Conservation (phyloP, 2,797 vertebrate genomes). For the Semotilus atromaculatus region DNA sequence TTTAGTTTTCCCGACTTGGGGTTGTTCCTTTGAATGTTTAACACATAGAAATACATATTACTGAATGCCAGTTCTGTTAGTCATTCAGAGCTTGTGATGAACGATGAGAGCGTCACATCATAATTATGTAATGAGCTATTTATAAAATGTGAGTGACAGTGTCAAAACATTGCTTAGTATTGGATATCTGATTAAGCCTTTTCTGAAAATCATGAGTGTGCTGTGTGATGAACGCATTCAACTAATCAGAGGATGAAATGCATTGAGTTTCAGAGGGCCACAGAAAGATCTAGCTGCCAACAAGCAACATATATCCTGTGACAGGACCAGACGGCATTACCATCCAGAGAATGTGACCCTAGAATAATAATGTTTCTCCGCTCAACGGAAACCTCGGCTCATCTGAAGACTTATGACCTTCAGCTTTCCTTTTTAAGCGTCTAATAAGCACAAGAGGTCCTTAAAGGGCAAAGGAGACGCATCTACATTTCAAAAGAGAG, state of each 20-base stretch:
- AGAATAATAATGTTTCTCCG: conserved; percentile 21
- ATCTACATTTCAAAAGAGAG: neutral
- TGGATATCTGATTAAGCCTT: neutral
- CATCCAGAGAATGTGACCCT: conserved; percentile 40
- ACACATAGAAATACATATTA: neutral
- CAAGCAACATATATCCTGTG: conserved; percentile 17
- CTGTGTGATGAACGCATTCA: neutral
- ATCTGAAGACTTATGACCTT: conserved; percentile 30
- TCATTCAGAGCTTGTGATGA: neutral
- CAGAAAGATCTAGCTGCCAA: neutral
- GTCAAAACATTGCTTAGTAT: conserved; percentile 1
- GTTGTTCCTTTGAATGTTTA: neutral
- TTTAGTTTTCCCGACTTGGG: neutral
- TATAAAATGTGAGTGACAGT: neutral
- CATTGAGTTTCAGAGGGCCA: neutral
- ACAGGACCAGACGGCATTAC: neutral
- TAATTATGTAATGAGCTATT: conserved; percentile 24
- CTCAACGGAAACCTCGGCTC: neutral
- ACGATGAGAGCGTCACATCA: neutral
- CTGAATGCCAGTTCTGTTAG: neutral
- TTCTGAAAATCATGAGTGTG: neutral
- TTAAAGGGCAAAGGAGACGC: neutral
- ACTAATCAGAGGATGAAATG: neutral
- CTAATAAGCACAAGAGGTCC: conserved; percentile 11
- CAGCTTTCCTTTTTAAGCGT: conserved; percentile 14